Evolutionary conservation across 2,797 vertebrate species (phyloP), one percentile per base, ranked within the genome.

Genomic region (Pelochelys cantorii): DNA sequence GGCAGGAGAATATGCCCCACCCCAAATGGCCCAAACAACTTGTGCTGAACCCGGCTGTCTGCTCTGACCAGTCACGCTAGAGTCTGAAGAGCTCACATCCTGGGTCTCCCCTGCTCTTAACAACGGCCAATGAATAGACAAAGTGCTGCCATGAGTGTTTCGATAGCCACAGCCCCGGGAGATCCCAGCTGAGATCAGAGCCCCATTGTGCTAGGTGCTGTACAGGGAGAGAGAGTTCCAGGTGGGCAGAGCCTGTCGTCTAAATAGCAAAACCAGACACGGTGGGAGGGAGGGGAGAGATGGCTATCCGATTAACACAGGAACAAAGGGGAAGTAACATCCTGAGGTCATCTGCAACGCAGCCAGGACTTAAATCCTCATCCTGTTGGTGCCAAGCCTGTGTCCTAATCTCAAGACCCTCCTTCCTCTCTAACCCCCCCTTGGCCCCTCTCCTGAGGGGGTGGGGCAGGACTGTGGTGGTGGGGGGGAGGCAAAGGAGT

Each of bases 11-110:
- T 7, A 48, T 48, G 42, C 7, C 42, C 42, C 42, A 48, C 7
- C 7, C 42, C 42, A 48, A 48, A 48, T 48, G 42, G 42, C 42
- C 42, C 42, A 48, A 79, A 25, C 8, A 1, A 1, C 27, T 2
- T 14, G n/a, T 37, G 60, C 84, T 68, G 79, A 29, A 71, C 52
- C 62, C 31, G 71, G 53, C 54, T 77, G 75, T 84, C 37, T 37
- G 29, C 78, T 81, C 57, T 48, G 81, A 4, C 42, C 23, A 1
- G 0, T 60, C 54, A 1, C 59, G 1, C 59, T 3, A 0, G 52
- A 4, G 20, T 4, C 53, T 42, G 3, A 20, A 59, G 54, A n/a
- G 56, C 53, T 87, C 5, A 7, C 52, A 17, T 42, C 68, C 81
- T 65, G 15, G 75, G 55, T n/a, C 68, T 77, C 48, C 56, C 11